Evolutionary conservation across 2,888 invertebrate genomes (phyloP).

Genomic region (Drosophila birchii): DNA sequence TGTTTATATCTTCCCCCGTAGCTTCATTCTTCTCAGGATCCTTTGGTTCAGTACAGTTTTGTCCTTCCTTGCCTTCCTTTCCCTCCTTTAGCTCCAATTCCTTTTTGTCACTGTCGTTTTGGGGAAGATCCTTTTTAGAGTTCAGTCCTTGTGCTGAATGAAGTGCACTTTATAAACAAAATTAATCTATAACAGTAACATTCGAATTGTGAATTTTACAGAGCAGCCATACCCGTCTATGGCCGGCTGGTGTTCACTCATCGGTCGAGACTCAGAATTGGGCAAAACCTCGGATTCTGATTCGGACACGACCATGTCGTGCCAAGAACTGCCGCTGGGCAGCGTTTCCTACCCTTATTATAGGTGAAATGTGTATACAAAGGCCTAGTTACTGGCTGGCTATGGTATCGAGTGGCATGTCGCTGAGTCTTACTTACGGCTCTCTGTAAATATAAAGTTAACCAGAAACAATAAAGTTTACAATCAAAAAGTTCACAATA

Average conservation of each 20-base stretch:
- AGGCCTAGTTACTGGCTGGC: slow-evolving; percentile 9
- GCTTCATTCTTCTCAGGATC: not conserved
- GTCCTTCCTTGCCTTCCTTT: not conserved
- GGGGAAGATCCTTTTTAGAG: not conserved
- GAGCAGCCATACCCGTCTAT: slow-evolving; percentile 10
- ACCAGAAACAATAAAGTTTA: slow-evolving; percentile 2
- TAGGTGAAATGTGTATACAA: slow-evolving; percentile 34
- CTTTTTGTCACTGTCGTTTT: not conserved
- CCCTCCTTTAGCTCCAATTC: not conserved
- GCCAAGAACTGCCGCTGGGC: slow-evolving; percentile 45
- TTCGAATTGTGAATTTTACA: not conserved
- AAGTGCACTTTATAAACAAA: not conserved
- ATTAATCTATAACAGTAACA: not conserved
- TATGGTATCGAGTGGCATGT: slow-evolving; percentile 18
- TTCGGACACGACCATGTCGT: slow-evolving; percentile 52
- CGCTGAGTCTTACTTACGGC: slow-evolving; percentile 12
- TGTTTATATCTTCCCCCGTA: slow-evolving; percentile 44
- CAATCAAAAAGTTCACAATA: not conserved
- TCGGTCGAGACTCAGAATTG: slow-evolving; percentile 8
- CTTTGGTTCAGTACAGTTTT: not conserved
- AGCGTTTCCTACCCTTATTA: slow-evolving; percentile 37
- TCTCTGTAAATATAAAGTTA: slow-evolving; percentile 22
- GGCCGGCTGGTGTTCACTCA: slow-evolving; percentile 11
- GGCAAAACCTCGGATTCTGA: slow-evolving; percentile 25
- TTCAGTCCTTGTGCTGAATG: not conserved